These are phyloP conservation scores for Actenoides hombroni DNA, from an alignment of 2,113 vertebrate species.

Conservation along the genomic window DNA sequence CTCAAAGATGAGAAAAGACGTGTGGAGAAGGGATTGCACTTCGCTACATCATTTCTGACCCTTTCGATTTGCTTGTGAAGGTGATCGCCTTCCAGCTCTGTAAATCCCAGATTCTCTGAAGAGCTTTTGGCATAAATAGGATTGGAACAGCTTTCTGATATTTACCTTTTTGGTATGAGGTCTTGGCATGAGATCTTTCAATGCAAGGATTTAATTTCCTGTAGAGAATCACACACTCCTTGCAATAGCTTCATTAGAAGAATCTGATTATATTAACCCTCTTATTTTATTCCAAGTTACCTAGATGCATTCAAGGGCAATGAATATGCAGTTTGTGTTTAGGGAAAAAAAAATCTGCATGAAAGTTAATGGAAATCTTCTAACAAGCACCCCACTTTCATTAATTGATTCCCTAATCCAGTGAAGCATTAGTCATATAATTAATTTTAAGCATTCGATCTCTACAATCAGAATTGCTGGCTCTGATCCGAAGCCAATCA, in stretches of 20 bases:
- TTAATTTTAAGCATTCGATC: slow-evolving; percentile 61
- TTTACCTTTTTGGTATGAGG: neutral
- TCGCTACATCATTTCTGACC: neutral
- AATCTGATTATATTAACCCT: neutral
- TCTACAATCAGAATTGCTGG: slow-evolving; percentile 60
- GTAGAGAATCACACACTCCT: neutral
- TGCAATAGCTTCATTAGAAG: neutral
- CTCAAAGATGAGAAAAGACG: neutral
- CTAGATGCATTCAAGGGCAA: neutral
- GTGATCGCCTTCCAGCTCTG: neutral
- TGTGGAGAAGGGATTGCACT: neutral
- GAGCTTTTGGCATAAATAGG: neutral
- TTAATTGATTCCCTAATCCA: slow-evolving; percentile 58
- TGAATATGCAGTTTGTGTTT: slow-evolving; percentile 39
- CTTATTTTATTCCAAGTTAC: neutral
- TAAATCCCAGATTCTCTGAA: neutral
- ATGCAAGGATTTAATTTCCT: slow-evolving; percentile 6
- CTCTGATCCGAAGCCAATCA: slow-evolving; percentile 62
- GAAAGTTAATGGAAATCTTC: slow-evolving; percentile 45
- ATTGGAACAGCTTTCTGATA: neutral
- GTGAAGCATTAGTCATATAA: slow-evolving; percentile 56
- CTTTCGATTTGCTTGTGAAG: neutral
- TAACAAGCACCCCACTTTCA: slow-evolving; percentile 48
- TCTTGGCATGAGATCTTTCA: neutral
- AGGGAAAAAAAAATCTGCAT: slow-evolving; percentile 1